Evolutionary conservation across 2,888 invertebrate genomes (phyloP), one percentile per base, ranked within the genome.

Genomic region (Aphodius sticticus): DNA sequence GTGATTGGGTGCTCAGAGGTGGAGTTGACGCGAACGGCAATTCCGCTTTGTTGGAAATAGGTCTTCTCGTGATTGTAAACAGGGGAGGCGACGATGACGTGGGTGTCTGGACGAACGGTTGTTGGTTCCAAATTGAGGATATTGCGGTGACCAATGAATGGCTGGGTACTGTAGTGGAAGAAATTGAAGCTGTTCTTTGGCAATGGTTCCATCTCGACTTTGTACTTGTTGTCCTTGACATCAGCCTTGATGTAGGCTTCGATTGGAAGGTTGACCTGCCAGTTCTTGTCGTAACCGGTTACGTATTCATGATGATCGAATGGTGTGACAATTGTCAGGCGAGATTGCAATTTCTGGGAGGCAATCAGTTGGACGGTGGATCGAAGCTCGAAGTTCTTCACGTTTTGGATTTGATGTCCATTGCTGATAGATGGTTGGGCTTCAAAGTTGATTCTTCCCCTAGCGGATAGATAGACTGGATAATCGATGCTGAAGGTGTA

Each of bases 251-350:
- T 77, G 82, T 90, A 89, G 0, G 88, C 82, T 36, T 87, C 86
- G 15, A 93, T 16, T 16, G 95, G 94, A 2, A 93, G 80, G 83
- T 92, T 87, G 0, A 92, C 35, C 85, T 94, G 93, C 9, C 91
- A 79, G 84, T 93, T 92, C 85, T 90, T 92, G 79, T 93, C 91
- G 35, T 92, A 90, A 82, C 94, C 95, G 77, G 92, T 92, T 38
- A 92, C 88, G 84, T 92, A 92, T 69, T 90, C 87, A 76, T 90
- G 89, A 76, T 89, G 87, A 82, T 93, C 92, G 84, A 91, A 91
- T 53, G 94, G 92, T 12, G 94, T 91, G 79, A 93, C 87, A 86
- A 95, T 94, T 79, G 94, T 93, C 81, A 93, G 89, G 84, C 90
- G 92, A 38, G 93, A 92, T 83, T 93, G 92, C 69, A 91, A 86